Percentiles rank a stretch among this genome's conserved stretches.
These are phyloP conservation scores for Acanthornis magna DNA, from an alignment of 2,797 vertebrate species.

Conservation along the genomic window DNA sequence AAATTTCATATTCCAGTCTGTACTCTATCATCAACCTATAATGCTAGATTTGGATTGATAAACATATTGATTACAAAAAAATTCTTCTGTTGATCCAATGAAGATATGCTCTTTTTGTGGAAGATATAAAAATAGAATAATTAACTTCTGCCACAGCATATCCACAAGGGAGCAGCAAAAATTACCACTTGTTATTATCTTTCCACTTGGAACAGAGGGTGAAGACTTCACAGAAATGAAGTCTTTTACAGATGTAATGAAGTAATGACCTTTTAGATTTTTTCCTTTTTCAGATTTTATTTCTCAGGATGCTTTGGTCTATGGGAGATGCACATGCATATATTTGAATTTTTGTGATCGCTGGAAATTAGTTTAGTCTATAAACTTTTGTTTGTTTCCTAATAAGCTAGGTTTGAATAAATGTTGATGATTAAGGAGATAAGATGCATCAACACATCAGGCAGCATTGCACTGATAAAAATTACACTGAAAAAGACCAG, in stretches of 20 bases:
- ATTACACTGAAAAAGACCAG: not conserved
- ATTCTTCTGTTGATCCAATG: not conserved
- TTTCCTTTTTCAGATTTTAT: not conserved
- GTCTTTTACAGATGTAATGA: not conserved
- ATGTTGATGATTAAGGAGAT: not conserved
- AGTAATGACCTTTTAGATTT: not conserved
- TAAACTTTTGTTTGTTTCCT: not conserved
- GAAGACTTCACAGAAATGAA: not conserved
- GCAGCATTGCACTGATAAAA: not conserved
- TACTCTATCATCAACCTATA: not conserved
- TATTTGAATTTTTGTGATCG: not conserved
- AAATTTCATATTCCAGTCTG: not conserved
- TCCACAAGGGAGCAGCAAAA: not conserved
- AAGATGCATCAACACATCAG: not conserved
- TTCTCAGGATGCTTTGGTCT: not conserved
- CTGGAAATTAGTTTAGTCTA: not conserved
- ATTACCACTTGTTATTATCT: not conserved
- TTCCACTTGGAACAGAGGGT: not conserved
- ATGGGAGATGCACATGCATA: not conserved
- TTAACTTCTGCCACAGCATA: not conserved
- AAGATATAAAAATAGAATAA: not conserved
- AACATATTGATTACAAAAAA: slow-evolving; percentile 26
- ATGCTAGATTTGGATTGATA: not conserved
- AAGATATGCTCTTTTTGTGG: not conserved
- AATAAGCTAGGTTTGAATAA: not conserved